Conservation (phyloP, 1,140 invertebrate genomes). For the Zaprionus davidi region DNA sequence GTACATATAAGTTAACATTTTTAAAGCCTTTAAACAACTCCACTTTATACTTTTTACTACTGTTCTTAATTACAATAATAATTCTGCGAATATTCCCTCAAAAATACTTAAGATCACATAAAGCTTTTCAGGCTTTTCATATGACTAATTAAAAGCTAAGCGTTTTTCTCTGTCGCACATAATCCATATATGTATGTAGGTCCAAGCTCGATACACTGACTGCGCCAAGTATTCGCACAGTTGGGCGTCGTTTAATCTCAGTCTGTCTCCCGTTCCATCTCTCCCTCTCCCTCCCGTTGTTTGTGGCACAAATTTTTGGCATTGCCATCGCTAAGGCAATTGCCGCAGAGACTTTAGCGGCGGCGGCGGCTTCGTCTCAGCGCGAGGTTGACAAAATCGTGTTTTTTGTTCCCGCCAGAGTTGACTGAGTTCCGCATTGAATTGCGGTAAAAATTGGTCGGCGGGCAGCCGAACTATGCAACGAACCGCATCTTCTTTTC, state of each 20-base stretch:
- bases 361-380: constrained; percentile 54
- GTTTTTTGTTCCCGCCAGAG: constrained; percentile 37
- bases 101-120: not conserved
- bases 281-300: not conserved
- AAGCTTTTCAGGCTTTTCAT: not conserved
- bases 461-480: constrained; percentile 65
- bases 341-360: constrained; percentile 21
- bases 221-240: constrained; percentile 31
- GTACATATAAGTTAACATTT: not conserved
- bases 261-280: constrained; percentile 4
- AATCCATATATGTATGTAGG: constrained; percentile 19
- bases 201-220: not conserved
- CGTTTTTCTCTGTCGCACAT: constrained; percentile 14
- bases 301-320: constrained; percentile 73
- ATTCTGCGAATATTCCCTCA: not conserved
- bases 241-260: constrained; percentile 43
- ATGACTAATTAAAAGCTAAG: constrained; percentile 5
- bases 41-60: not conserved
- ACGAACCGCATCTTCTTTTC: constrained; percentile 29
- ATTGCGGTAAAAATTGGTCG: constrained; percentile 57
- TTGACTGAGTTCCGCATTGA: constrained; percentile 70
- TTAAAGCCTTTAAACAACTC: not conserved
- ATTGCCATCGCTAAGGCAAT: constrained; percentile 54
- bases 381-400: constrained; percentile 75
- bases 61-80: not conserved